Percentiles rank a stretch among this genome's conserved stretches.
Conservation (phyloP, 2,888 invertebrate species). For the Loripinus fragilis region DNA sequence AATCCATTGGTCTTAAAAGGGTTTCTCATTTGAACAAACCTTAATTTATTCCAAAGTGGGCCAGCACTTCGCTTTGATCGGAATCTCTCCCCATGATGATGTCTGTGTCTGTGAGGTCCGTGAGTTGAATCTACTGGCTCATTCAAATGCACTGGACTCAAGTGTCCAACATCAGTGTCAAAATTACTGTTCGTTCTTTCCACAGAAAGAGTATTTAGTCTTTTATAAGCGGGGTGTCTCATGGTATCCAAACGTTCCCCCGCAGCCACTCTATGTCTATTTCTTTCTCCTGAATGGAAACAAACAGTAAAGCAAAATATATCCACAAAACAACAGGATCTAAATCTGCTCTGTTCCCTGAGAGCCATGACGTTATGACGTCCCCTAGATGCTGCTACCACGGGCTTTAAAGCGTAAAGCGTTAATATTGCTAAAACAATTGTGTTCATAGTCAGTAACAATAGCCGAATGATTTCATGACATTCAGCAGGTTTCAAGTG, state of each 20-base stretch:
- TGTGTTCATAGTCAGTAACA: conserved; percentile 9
- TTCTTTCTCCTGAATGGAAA: conserved; percentile 5
- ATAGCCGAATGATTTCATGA: conserved; percentile 5
- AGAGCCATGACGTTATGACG: conserved; percentile 9
- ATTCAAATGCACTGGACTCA: neutral
- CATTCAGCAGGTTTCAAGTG: neutral
- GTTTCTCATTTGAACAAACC: conserved; percentile 6
- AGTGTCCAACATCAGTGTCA: neutral
- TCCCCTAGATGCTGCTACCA: neutral
- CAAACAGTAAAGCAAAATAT: conserved; percentile 17
- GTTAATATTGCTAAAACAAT: neutral
- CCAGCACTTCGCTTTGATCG: neutral
- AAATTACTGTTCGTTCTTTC: neutral
- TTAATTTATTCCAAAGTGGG: conserved; percentile 7
- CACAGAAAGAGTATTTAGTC: neutral
- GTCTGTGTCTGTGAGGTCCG: neutral
- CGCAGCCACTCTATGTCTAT: neutral
- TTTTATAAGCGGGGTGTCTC: neutral
- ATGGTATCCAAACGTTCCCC: neutral
- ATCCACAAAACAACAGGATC: conserved; percentile 14
- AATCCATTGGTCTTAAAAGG: too few relatives aligned
- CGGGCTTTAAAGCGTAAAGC: conserved; percentile 7
- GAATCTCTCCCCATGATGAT: neutral
- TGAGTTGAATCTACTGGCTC: neutral
- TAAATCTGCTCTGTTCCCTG: neutral